Conservation (phyloP, 2,113 vertebrate species). For the Gorsachius goisagi region DNA sequence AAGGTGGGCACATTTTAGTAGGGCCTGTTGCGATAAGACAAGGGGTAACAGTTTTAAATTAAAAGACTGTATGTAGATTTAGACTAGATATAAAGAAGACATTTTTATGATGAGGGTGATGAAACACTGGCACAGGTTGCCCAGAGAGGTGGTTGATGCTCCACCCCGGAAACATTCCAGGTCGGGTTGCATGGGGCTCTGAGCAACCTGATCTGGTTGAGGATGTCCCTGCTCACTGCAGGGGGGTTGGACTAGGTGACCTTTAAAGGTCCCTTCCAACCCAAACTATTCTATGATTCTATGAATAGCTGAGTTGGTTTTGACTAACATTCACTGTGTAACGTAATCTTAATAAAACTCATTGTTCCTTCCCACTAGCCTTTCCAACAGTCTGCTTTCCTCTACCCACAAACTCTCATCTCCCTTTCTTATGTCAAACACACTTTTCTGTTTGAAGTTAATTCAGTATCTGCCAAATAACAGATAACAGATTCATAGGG, state of each 20-base stretch:
- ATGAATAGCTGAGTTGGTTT: background rate
- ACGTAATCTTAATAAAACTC: background rate
- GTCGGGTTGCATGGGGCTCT: background rate
- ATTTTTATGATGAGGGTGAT: background rate
- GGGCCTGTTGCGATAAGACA: background rate
- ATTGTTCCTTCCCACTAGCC: background rate
- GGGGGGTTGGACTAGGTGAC: background rate
- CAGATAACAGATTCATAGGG: constrained; percentile 4
- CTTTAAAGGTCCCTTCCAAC: background rate
- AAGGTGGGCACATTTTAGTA: background rate
- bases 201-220: background rate
- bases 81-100: background rate
- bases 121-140: background rate
- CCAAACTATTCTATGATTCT: background rate
- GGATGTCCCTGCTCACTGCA: background rate
- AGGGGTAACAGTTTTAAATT: background rate
- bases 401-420: background rate
- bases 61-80: background rate
- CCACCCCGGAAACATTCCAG: background rate
- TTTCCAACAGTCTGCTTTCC: background rate
- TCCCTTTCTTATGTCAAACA: background rate
- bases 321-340: background rate
- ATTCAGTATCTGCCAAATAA: background rate
- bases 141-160: background rate
- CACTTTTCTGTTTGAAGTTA: background rate